Percentiles rank a stretch among this genome's conserved stretches.
Evolutionary conservation across 2,888 invertebrate genomes (phyloP).

Genomic region (Diarsia brunnea): DNA sequence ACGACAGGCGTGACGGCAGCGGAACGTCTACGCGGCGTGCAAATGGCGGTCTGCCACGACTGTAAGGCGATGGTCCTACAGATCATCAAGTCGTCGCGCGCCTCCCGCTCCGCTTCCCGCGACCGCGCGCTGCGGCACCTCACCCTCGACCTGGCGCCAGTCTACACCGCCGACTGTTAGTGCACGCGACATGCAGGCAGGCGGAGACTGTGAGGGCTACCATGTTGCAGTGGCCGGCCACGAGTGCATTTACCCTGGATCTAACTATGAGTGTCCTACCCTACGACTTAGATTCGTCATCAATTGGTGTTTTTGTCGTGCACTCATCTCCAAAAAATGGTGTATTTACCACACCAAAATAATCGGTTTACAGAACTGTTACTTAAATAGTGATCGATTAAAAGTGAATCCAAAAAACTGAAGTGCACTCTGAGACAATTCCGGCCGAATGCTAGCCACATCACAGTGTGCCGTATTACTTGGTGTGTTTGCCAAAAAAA

Average conservation of each 20-base stretch:
- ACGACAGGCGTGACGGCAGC: conserved; percentile 89
- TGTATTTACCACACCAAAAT: not conserved
- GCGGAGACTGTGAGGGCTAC: conserved; percentile 35
- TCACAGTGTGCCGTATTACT: conserved; percentile 26
- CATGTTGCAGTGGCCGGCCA: not conserved
- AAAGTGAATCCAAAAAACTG: conserved; percentile 24
- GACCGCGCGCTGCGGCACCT: conserved; percentile 95
- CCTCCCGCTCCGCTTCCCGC: conserved; percentile 95
- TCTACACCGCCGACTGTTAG: conserved; percentile 92
- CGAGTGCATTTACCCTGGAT: conserved; percentile 18
- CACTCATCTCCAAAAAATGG: not conserved
- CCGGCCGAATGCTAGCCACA: conserved; percentile 24
- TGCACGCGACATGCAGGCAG: conserved; percentile 44
- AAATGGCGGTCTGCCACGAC: conserved; percentile 98
- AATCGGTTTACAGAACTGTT: conserved; percentile 35
- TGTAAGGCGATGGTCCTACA: conserved; percentile 98
- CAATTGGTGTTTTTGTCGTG: not conserved
- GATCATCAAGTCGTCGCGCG: conserved; percentile 97
- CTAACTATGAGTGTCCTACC: not conserved
- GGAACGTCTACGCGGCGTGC: conserved; percentile 93
- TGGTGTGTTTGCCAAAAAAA: conserved; percentile 33
- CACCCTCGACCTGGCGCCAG: conserved; percentile 95
- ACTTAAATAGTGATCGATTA: conserved; percentile 27
- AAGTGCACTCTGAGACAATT: conserved; percentile 45
- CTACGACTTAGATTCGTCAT: not conserved